Conservation (phyloP, 2,888 invertebrate species). For the Callyntrura guangdongensis region DNA sequence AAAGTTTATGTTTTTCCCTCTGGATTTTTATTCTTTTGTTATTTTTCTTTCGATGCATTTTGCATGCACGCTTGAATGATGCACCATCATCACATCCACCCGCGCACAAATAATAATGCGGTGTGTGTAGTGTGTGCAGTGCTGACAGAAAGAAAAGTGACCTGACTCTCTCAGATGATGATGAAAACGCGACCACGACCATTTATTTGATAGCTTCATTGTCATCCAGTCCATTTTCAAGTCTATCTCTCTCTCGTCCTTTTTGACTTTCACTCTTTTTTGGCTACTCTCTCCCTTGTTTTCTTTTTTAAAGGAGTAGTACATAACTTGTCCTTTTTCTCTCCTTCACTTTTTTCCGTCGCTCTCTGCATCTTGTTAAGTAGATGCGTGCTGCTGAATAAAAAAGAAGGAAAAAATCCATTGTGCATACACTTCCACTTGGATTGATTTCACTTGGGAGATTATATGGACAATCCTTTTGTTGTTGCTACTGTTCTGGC, state of each 20-base stretch:
- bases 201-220: slow-evolving; percentile 22
- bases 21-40: background rate
- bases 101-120: slow-evolving; percentile 6
- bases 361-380: too few relatives aligned
- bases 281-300: slow-evolving; percentile 11
- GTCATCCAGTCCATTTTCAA: slow-evolving; percentile 39
- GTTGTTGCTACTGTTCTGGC: slow-evolving; percentile 56
- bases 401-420: slow-evolving; percentile 15
- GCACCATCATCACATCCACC: background rate
- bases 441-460: slow-evolving; percentile 79
- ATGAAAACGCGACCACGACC: too few relatives aligned
- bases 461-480: slow-evolving; percentile 78
- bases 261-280: slow-evolving; percentile 34
- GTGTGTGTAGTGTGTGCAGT: too few relatives aligned
- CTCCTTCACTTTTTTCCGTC: background rate
- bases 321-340: too few relatives aligned
- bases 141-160: background rate
- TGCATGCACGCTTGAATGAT: background rate
- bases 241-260: background rate
- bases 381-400: background rate
- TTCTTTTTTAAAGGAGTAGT: slow-evolving; percentile 28
- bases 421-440: slow-evolving; percentile 69
- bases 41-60: slow-evolving; percentile 14
- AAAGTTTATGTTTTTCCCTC: background rate
- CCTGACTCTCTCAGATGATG: slow-evolving; percentile 24